Evolutionary conservation across 2,888 invertebrate genomes (phyloP).

Genomic region (Tridacna crocea): DNA sequence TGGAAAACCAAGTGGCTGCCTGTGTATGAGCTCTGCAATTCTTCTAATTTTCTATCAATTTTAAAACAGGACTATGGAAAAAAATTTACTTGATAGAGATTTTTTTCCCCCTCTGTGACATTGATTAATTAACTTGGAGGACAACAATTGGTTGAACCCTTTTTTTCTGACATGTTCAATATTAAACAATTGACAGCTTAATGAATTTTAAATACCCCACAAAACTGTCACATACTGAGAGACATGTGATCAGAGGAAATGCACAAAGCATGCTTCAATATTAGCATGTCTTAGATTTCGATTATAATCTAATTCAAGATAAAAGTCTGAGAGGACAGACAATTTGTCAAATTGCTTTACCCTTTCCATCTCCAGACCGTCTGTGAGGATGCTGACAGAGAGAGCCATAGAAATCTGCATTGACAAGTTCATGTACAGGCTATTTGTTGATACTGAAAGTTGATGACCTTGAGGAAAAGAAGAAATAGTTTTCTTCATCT

Average conservation of each 20-base stretch:
- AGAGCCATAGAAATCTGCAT: too few relatives aligned
- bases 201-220: constrained; percentile 29
- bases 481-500: too few relatives aligned
- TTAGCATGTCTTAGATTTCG: constrained; percentile 23
- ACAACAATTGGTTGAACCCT: constrained; percentile 1
- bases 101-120: constrained; percentile 34
- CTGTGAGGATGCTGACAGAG: too few relatives aligned
- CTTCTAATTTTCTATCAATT: constrained; percentile 60
- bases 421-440: too few relatives aligned
- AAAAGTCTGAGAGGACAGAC: constrained; percentile 18
- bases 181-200: constrained; percentile 35
- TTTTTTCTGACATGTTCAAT: constrained; percentile 34
- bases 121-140: constrained; percentile 55
- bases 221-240: constrained; percentile 11
- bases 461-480: too few relatives aligned
- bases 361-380: neutral
- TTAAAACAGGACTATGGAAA: constrained; percentile 47
- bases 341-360: constrained; percentile 20
- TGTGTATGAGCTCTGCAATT: too few relatives aligned
- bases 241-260: constrained; percentile 18
- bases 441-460: too few relatives aligned
- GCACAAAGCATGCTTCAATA: constrained; percentile 27
- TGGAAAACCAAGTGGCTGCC: too few relatives aligned
- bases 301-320: constrained; percentile 24
- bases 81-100: constrained; percentile 33